phyloP scores from a whole-genome alignment of 2,797 vertebrate genomes.

The Coreius guichenoti region DNA sequence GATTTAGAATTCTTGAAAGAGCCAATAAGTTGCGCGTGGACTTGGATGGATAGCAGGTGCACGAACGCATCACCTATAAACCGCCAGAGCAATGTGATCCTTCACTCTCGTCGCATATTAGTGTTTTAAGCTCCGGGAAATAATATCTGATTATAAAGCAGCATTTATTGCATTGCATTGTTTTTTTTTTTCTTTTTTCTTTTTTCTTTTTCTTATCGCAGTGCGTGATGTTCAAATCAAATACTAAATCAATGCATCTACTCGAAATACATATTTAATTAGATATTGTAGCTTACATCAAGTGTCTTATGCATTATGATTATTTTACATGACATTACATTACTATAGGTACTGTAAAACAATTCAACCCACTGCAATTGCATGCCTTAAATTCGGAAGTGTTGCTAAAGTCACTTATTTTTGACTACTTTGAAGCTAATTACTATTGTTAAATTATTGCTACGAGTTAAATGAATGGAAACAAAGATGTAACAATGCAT shows the following conservation, averaged over 20 bases:
- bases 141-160: neutral
- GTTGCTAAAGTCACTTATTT: neutral
- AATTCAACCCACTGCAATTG: neutral
- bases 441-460: neutral
- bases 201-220: too few relatives aligned
- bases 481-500: neutral
- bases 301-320: neutral
- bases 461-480: neutral
- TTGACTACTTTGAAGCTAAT: neutral
- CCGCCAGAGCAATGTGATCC: neutral
- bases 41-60: conserved; percentile 44
- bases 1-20: neutral
- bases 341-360: neutral
- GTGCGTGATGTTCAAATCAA: neutral
- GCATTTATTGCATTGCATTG: neutral
- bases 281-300: neutral
- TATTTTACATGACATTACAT: neutral
- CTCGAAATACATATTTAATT: conserved; percentile 9
- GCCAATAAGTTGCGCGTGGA: conserved; percentile 29
- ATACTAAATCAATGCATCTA: conserved; percentile 7
- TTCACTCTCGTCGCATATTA: neutral
- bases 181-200: too few relatives aligned
- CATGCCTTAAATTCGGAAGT: neutral
- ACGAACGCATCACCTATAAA: neutral
- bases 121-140: neutral